These are phyloP conservation scores for Drosophila anomalata DNA, from an alignment of 2,888 invertebrate species.

Conservation along the genomic window DNA sequence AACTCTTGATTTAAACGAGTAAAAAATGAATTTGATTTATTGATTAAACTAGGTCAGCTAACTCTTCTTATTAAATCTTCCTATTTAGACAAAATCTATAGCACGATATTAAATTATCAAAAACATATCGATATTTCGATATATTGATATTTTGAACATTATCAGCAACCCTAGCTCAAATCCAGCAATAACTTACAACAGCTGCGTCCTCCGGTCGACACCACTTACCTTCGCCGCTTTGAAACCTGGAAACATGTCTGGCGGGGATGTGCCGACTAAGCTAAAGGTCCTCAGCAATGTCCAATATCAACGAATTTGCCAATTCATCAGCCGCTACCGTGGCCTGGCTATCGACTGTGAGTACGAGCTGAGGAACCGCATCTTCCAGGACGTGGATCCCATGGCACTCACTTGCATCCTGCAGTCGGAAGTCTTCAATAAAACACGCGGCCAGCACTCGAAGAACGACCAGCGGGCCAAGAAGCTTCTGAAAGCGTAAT, in stretches of 20 bases:
- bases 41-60: too few relatives aligned
- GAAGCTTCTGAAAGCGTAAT: conserved; percentile 84
- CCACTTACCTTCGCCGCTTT: not conserved
- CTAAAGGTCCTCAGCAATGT: conserved; percentile 66
- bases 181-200: too few relatives aligned
- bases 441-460: conserved; percentile 87
- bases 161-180: too few relatives aligned
- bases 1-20: too few relatives aligned
- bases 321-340: conserved; percentile 85
- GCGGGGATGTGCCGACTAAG: conserved; percentile 36
- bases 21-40: too few relatives aligned
- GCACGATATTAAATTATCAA: too few relatives aligned
- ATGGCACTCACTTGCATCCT: conserved; percentile 89
- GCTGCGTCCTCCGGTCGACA: too few relatives aligned
- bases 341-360: conserved; percentile 87
- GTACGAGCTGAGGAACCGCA: conserved; percentile 85
- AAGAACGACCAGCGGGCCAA: conserved; percentile 86
- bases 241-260: conserved; percentile 16
- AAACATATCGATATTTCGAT: too few relatives aligned
- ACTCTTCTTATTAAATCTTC: too few relatives aligned
- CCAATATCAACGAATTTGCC: conserved; percentile 68
- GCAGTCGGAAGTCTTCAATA: conserved; percentile 87
- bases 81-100: too few relatives aligned
- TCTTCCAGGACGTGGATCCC: conserved; percentile 85
- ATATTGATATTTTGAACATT: too few relatives aligned